phyloP scores from a whole-genome alignment of 2,888 invertebrate genomes.

The Tachina lurida region DNA sequence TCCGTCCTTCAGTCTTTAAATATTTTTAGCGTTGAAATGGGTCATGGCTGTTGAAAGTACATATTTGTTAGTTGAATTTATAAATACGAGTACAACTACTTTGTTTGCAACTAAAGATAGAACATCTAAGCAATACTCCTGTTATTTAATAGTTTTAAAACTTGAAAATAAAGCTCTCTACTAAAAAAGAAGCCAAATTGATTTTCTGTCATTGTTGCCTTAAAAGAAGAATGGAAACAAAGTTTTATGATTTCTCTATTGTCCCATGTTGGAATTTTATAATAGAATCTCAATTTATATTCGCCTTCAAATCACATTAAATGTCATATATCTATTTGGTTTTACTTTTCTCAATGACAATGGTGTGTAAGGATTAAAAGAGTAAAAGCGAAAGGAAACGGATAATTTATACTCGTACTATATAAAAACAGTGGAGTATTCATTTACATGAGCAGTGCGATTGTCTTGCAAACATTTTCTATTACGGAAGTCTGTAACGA shows the following conservation, averaged over 20 bases:
- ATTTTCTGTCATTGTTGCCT: neutral
- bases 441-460: neutral
- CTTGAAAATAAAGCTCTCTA: neutral
- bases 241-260: neutral
- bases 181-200: neutral
- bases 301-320: conserved; percentile 5
- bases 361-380: conserved; percentile 37
- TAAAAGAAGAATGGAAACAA: neutral
- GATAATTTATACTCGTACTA: conserved; percentile 54
- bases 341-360: conserved; percentile 43
- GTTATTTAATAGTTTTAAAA: neutral
- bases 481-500: neutral
- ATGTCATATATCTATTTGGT: neutral
- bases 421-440: neutral
- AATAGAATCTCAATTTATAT: conserved; percentile 20
- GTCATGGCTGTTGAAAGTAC: conserved; percentile 46
- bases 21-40: conserved; percentile 34
- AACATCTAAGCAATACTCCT: neutral
- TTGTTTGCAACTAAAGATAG: neutral
- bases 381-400: conserved; percentile 47
- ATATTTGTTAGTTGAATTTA: conserved; percentile 3
- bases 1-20: conserved; percentile 32
- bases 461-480: neutral
- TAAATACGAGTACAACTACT: neutral
- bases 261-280: neutral